These are phyloP conservation scores for Odontothrips loti DNA, from an alignment of 2,888 invertebrate genomes.

Conservation along the genomic window DNA sequence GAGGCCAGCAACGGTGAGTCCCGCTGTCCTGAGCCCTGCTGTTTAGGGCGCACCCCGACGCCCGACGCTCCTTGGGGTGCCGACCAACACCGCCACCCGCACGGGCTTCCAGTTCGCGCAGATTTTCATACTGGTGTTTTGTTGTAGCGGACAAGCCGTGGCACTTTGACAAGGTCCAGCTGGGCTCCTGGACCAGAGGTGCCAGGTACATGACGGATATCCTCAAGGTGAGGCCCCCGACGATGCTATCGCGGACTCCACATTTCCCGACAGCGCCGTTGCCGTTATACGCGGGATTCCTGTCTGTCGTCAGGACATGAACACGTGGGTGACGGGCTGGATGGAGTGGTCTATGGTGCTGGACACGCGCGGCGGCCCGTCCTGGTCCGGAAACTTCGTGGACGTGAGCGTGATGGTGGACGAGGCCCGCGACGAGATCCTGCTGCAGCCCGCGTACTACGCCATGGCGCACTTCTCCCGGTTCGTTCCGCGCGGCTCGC, in stretches of 20 bases:
- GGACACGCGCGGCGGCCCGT: constrained; percentile 71
- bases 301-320: constrained; percentile 60
- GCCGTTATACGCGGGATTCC: no score
- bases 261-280: no score
- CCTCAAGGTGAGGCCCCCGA: constrained; percentile 52
- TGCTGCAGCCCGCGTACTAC: constrained; percentile 87
- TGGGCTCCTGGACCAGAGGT: constrained; percentile 74
- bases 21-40: no score
- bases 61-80: no score
- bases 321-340: constrained; percentile 76
- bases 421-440: constrained; percentile 62
- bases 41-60: no score
- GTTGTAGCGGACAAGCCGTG: constrained; percentile 54
- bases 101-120: no score
- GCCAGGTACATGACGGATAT: constrained; percentile 63
- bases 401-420: constrained; percentile 75
- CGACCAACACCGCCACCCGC: no score
- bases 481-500: constrained; percentile 62
- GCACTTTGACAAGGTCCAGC: constrained; percentile 52
- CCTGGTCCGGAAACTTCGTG: constrained; percentile 70
- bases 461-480: constrained; percentile 75
- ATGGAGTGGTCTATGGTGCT: constrained; percentile 86
- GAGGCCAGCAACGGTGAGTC: constrained; percentile 69
- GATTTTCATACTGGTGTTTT: not conserved
- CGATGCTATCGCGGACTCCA: no score